A percentile compares a stretch with the other conserved stretches of the same genome.
Conservation (phyloP, 2,113 vertebrate species). For the Anser cygnoides region DNA sequence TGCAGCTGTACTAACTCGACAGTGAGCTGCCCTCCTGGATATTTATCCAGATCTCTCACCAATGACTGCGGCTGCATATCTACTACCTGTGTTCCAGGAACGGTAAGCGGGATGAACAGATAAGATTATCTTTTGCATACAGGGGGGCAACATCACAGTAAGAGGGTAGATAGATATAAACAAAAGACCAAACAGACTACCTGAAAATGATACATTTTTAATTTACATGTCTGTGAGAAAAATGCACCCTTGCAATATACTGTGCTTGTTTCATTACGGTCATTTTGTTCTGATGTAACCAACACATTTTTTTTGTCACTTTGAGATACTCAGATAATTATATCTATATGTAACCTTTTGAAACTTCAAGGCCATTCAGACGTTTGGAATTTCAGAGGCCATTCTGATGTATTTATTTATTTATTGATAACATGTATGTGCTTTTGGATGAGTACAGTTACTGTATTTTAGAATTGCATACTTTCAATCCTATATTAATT, state of each 20-base stretch:
- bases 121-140: not conserved
- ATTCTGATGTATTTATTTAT: not conserved
- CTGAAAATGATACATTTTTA: not conserved
- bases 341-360: not conserved
- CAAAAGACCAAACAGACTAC: accelerated
- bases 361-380: not conserved
- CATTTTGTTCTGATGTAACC: not conserved
- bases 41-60: slow-evolving; percentile 77
- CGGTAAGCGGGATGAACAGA: slow-evolving; percentile 69
- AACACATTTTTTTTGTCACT: not conserved
- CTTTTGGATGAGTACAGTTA: not conserved
- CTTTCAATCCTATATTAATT: not conserved
- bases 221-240: not conserved
- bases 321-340: not conserved
- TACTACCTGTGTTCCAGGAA: slow-evolving; percentile 84
- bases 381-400: not conserved
- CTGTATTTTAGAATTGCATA: not conserved
- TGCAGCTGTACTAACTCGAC: slow-evolving; percentile 88
- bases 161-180: not conserved
- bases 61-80: slow-evolving; percentile 89
- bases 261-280: not conserved
- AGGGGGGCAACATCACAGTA: not conserved
- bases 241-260: not conserved
- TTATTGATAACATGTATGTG: not conserved
- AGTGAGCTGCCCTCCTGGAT: slow-evolving; percentile 84